phyloP scores from a whole-genome alignment of 2,888 invertebrate genomes.

The Hirudinaria manillensis region DNA sequence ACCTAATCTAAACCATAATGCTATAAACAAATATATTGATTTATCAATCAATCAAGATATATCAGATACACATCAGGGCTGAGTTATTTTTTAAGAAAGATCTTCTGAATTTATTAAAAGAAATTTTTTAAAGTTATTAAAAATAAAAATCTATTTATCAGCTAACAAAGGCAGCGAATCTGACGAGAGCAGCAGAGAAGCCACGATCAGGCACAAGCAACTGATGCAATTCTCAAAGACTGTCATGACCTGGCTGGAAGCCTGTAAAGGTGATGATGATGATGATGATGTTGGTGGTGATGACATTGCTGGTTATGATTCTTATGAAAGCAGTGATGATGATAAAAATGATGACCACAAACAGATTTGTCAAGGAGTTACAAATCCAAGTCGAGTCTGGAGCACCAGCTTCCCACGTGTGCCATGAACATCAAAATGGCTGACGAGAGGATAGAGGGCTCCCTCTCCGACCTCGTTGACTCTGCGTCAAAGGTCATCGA shows the following conservation, averaged over 20 bases:
- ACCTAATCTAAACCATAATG: not conserved
- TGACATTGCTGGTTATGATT: conserved; percentile 15
- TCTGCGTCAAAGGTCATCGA: not conserved
- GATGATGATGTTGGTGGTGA: conserved; percentile 19
- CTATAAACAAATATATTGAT: too few species aligned
- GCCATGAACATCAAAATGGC: conserved; percentile 55
- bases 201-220: not conserved
- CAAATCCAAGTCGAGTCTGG: conserved; percentile 54
- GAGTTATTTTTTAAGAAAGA: too few species aligned
- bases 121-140: too few species aligned
- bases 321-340: conserved; percentile 14
- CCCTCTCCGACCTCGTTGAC: not conserved
- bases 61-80: too few species aligned
- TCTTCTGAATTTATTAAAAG: too few species aligned
- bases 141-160: not conserved
- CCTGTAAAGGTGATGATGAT: conserved; percentile 15
- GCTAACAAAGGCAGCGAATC: not conserved
- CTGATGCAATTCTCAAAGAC: conserved; percentile 6
- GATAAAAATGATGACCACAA: conserved; percentile 5
- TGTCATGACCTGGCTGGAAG: conserved; percentile 7
- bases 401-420: conserved; percentile 56
- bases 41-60: too few species aligned
- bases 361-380: conserved; percentile 51
- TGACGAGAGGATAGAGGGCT: conserved; percentile 46
- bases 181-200: not conserved